Base-by-base conservation (phyloP, 1,140 invertebrate species). In the Mamestra configurata region DNA sequence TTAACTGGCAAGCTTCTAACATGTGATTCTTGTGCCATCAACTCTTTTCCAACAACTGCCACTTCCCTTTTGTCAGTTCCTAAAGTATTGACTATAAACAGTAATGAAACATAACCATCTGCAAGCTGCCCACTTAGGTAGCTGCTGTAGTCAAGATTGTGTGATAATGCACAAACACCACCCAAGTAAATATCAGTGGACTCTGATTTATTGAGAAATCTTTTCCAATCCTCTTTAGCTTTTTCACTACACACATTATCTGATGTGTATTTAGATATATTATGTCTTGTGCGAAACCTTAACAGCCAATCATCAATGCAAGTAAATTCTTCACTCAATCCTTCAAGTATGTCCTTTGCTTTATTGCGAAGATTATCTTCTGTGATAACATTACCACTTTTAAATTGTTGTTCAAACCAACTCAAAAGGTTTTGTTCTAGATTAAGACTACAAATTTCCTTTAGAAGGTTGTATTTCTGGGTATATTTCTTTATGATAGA, bases 281-380 rank as follows among this genome's bases (percentile, higher is more conserved):
- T 86, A 61, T 86, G 79, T 64, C 82, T 76, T 68, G 79, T 68
- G 53, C 79, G 61, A 77, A 86, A 86, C 40, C 81, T 81, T 15
- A 70, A 59, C 35, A 86, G 77, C 84, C 84, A 86, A 66, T 84
- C 79, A 57, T 86, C 80, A 49, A 81, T 79, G 35, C 71, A 82
- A 37, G 79, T 80, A 68, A 81, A 82, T 20, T 82, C 76, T 77
- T 81, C 76, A 72, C 57, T 86, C 1, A 81, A 35, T 59, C 70
- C 55, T 35, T 78, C 77, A 8, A 80, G 61, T 37, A 80, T 68
- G 49, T 82, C 80, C 53, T 68, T 22, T 31, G 84, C 84, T 78
- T 84, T 86, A 10, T 55, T 53, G 11, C 66, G 77, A 27, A 86
- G 71, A 35, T 84, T 64, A 18, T 75, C 71, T 79, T 84, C 82